phyloP scores from a whole-genome alignment of 2,888 invertebrate genomes.

The Tetragonisca angustula region DNA sequence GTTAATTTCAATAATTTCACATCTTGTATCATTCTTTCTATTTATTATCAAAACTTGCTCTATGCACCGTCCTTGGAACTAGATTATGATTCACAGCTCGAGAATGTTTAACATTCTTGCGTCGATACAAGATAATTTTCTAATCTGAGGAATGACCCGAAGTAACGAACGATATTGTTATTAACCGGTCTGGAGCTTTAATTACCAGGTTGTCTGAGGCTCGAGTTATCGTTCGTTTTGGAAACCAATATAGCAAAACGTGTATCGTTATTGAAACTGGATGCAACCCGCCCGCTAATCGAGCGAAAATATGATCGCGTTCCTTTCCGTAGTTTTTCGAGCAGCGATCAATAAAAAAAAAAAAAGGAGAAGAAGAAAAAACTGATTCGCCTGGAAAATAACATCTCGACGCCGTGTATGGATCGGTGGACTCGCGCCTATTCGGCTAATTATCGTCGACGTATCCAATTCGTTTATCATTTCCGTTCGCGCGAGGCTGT shows the following conservation, averaged over 20 bases:
- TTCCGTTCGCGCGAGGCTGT: conserved; percentile 38
- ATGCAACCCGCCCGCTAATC: not conserved
- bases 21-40: too few relatives aligned
- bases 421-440: not conserved
- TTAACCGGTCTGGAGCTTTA: conserved; percentile 5
- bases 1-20: too few relatives aligned
- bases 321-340: not conserved
- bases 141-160: conserved; percentile 20
- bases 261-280: not conserved
- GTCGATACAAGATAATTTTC: conserved; percentile 6
- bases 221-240: not conserved
- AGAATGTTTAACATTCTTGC: too few relatives aligned
- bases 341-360: not conserved
- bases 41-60: too few relatives aligned
- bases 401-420: not conserved
- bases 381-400: conserved; percentile 17
- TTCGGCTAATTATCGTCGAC: conserved; percentile 40
- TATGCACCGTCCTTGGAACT: too few relatives aligned
- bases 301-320: not conserved
- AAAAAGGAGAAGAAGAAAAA: too few relatives aligned
- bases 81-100: too few relatives aligned
- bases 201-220: not conserved
- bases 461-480: conserved; percentile 48
- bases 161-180: conserved; percentile 6
- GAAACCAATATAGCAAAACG: not conserved